Base-by-base conservation (phyloP, 1,140 invertebrate species). In the Trachymyrmex cornetzi region DNA sequence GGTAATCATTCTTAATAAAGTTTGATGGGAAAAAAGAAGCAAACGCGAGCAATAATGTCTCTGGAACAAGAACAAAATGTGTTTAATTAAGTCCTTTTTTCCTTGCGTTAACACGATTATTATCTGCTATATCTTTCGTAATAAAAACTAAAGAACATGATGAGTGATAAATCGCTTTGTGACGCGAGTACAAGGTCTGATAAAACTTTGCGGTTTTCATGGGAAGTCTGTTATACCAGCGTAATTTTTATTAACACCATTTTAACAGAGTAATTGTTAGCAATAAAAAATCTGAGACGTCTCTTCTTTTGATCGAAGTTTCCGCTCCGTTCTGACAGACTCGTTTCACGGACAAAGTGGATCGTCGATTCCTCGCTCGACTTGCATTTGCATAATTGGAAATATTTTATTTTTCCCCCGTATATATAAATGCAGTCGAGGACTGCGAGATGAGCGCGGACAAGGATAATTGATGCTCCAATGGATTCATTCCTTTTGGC, bases 301-400 rank as follows among this genome's bases (percentile, higher is more conserved):
- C 16, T 19, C 16, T 34, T 16, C 19, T 55, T 55, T 34, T 72
- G 14, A 69, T 27, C n/a, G 44, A 69, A 30, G 2, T 81, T 57
- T 66, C 48, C 27, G 55, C 48, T 30, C 38, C 24, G 27, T 16
- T 53, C 30, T 30, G n/a, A n/a, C 64, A 44, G 34, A 57, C 61
- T 9, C 34, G 27, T 50, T 34, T 85, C 61, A 30, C 69, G 64
- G 30, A 50, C 77, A 88, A 87, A 72, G 61, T 84, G 55, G 72
- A 88, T 80, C 63, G 81, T 72, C 16, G 38, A 67, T 89, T 79
- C 50, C 30, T 57, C 38, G 9, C 79, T 38, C 24, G 55, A 38
- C 61, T 55, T 50, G 77, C 55, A 63, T 89, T 88, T 89, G 55
- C 87, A 88, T 88, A 88, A 88, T 87, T 87, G 85, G 59, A 82